These are phyloP conservation scores for Malurus alboscapulatus DNA, from an alignment of 2,113 vertebrate species.

Conservation along the genomic window DNA sequence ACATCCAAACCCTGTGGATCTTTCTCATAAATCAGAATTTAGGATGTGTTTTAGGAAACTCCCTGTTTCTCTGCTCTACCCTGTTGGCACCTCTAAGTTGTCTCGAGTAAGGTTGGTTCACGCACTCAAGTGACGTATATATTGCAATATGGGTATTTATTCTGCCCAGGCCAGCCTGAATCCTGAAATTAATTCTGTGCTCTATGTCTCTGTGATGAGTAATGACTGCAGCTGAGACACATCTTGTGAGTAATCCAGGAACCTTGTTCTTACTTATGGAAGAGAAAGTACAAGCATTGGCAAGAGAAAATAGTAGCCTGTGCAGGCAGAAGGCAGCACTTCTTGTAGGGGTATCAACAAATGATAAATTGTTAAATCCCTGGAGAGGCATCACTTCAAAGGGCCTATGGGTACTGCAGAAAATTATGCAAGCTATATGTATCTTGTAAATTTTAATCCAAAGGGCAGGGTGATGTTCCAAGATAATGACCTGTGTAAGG, in stretches of 20 bases:
- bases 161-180: neutral
- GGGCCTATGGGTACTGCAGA: neutral
- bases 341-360: neutral
- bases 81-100: neutral
- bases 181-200: neutral
- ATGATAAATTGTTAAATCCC: neutral
- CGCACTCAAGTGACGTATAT: fast-evolving
- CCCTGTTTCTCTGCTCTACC: neutral
- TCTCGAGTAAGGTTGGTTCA: neutral
- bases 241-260: neutral
- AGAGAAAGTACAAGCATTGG: neutral
- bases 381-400: neutral
- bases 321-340: neutral
- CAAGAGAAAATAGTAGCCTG: neutral
- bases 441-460: neutral
- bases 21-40: neutral
- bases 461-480: neutral
- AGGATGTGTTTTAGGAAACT: neutral
- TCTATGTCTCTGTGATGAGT: neutral
- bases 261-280: neutral
- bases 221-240: neutral
- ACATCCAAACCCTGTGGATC: neutral
- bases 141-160: neutral
- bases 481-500: neutral
- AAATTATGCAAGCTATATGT: neutral